phyloP scores from a whole-genome alignment of 2,888 invertebrate species.

The Dryococelus australis region DNA sequence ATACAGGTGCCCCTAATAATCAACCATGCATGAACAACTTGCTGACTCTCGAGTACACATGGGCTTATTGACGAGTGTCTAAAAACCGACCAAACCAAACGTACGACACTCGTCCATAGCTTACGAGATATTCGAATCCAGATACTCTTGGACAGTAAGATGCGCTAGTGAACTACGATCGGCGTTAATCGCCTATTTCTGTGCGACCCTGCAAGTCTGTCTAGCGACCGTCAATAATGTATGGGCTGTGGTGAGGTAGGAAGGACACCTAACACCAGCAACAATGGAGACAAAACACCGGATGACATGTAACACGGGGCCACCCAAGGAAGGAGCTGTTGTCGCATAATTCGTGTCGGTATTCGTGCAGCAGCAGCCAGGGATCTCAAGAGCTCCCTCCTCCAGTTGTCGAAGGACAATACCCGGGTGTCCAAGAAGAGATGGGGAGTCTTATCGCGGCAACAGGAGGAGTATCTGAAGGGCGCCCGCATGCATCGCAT shows the following conservation, averaged over 20 bases:
- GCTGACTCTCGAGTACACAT: too few species aligned
- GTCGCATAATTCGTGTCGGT: conserved; percentile 1
- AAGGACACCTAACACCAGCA: neutral
- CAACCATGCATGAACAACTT: too few species aligned
- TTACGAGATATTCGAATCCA: too few species aligned
- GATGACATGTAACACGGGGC: neutral
- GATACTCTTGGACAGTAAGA: too few species aligned
- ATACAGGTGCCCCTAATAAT: too few species aligned
- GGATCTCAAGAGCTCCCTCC: neutral
- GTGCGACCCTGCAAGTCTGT: too few species aligned
- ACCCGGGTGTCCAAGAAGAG: neutral
- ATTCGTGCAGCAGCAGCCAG: neutral
- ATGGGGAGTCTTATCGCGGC: neutral
- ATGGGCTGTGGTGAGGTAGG: neutral
- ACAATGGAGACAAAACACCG: neutral
- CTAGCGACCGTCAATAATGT: too few species aligned
- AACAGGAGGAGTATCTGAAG: conserved; percentile 6
- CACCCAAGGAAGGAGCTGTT: conserved; percentile 10
- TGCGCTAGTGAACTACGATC: too few species aligned
- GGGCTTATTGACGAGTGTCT: too few species aligned
- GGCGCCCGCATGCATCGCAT: neutral
- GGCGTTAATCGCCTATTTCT: too few species aligned
- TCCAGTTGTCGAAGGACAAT: neutral
- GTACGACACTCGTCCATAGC: too few species aligned
- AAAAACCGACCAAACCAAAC: too few species aligned